Percentiles rank a stretch among this genome's conserved stretches.
Conservation (phyloP, 2,797 vertebrate species). For the Moxostoma hubbsi region DNA sequence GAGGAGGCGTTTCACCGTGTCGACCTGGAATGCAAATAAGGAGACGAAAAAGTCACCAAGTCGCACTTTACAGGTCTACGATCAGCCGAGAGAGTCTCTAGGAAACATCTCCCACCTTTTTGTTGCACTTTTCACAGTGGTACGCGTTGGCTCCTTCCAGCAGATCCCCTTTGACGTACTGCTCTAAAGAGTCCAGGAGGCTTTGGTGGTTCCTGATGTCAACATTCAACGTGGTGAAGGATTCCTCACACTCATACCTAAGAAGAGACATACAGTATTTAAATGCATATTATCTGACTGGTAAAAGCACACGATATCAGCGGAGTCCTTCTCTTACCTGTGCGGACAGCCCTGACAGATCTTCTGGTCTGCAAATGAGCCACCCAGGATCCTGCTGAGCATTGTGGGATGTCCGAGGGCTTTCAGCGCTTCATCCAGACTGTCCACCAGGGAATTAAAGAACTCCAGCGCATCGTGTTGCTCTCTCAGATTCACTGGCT, state of each 20-base stretch:
- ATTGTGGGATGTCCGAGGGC: constrained; percentile 96
- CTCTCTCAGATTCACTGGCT: constrained; percentile 95
- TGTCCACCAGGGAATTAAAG: constrained; percentile 98
- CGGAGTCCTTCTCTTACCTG: constrained; percentile 73
- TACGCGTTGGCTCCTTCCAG: constrained; percentile 98
- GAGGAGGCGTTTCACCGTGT: constrained; percentile 96
- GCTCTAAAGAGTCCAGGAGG: constrained; percentile 96
- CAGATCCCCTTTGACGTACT: constrained; percentile 97
- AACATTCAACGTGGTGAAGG: constrained; percentile 97
- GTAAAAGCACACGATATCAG: background rate
- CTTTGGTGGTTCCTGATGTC: constrained; percentile 99
- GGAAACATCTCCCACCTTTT: constrained; percentile 83
- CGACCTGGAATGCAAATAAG: constrained; percentile 79
- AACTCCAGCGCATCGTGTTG: constrained; percentile 98
- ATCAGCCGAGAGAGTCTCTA: background rate
- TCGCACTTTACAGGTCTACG: background rate
- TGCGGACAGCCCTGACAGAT: constrained; percentile 99
- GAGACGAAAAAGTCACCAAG: background rate
- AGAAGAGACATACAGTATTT: constrained; percentile 46
- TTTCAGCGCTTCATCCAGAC: constrained; percentile 98
- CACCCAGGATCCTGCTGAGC: constrained; percentile 97
- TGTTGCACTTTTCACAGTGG: constrained; percentile 99
- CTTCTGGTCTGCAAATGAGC: constrained; percentile 98
- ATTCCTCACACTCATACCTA: constrained; percentile 98
- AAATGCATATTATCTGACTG: background rate